Base-by-base conservation (phyloP, 1,140 invertebrate genomes). In the Polypedilum pembai region DNA sequence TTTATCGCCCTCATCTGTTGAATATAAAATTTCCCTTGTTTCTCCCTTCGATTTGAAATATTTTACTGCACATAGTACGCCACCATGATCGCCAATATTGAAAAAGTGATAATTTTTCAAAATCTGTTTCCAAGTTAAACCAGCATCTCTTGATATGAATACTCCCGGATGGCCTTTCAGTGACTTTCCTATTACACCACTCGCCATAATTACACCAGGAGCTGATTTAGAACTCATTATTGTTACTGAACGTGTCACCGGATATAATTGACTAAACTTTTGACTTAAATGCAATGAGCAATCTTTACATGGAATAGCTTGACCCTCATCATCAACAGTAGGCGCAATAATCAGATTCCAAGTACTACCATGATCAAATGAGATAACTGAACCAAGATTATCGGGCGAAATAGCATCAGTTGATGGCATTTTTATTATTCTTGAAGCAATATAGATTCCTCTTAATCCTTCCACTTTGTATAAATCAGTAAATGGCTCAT, bases 61-160 rank as follows among this genome's bases (percentile, higher is more conserved):
- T 78, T 90, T 89, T 0, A 94, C 92, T 0, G 94, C 94, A 0
- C 94, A 90, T 18, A 96, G 80, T 1, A 96, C 83, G 69, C 94
- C 94, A 4, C 95, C 95, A 81, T 95, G 93, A 83, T 98, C 94
- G 0, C 94, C 94, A 82, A 94, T 90, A 78, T 92, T 92, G 82
- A 94, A 96, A 79, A 93, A 90, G 79, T 94, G 93, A 76, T 90
- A 90, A 73, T 94, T 94, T 79, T 90, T 88, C 1, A 96, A 81
- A 1, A 94, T 89, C 80, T 91, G 86, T 75, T 88, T 87, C 94
- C 94, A 97, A 0, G 89, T 92, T 1, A 92, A 80, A 15, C 94
- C 94, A 20, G 91, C 94, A 83, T 96, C 92, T 41, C 89, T 83
- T 73, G 93, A 94, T 3, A 96, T 81, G 80, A 90, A 96, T 0